A percentile compares a stretch with the other conserved stretches of the same genome.
These are phyloP conservation scores for Apodemia mormo DNA, from an alignment of 2,888 invertebrate genomes.

Conservation along the genomic window DNA sequence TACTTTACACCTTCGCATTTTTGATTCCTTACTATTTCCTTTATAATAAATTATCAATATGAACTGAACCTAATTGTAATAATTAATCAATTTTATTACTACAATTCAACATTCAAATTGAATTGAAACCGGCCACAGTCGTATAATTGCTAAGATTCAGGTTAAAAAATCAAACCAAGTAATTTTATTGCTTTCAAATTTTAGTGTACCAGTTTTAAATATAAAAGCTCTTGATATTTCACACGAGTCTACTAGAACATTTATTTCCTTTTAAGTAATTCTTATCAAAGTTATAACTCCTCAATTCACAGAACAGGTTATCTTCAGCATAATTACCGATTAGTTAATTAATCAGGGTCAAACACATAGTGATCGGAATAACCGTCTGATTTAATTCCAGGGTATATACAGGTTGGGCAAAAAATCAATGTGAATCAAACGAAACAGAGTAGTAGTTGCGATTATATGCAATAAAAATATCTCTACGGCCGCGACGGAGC, in stretches of 20 bases:
- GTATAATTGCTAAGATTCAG: conserved; percentile 10
- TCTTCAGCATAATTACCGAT: no score
- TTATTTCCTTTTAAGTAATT: background rate
- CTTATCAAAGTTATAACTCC: background rate
- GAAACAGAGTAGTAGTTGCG: no score
- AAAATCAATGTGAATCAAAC: no score
- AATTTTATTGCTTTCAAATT: conserved; percentile 10
- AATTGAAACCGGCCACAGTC: background rate
- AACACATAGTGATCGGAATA: no score
- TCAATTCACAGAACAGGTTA: no score
- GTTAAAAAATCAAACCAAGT: conserved; percentile 10
- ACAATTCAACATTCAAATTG: background rate
- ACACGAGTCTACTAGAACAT: background rate
- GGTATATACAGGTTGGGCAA: no score
- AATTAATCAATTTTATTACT: conserved; percentile 6
- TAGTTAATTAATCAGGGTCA: no score
- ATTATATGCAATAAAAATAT: no score
- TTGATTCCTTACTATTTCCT: no score
- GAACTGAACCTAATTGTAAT: background rate
- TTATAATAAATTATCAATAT: background rate
- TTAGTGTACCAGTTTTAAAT: conserved; percentile 3
- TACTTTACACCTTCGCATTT: background rate
- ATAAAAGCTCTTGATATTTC: background rate
- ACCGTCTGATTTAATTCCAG: no score
- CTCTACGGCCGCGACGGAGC: no score